Percentiles rank a stretch among this genome's conserved stretches.
Evolutionary conservation across 2,113 vertebrate genomes (phyloP).

Genomic region (Sialia sialis): DNA sequence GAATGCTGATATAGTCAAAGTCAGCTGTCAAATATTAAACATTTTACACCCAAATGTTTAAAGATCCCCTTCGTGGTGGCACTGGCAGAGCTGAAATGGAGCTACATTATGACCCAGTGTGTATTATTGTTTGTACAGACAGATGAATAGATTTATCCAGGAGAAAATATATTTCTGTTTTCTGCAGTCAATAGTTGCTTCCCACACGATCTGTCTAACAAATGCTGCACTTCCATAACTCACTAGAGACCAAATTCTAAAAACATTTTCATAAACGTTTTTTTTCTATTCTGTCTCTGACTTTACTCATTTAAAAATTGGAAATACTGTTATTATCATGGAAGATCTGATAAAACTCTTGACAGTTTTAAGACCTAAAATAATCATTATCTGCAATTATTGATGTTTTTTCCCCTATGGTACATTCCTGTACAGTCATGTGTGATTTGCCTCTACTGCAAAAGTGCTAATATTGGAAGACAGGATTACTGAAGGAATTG

Average conservation of each 20-base stretch:
- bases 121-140: not conserved
- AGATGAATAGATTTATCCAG: not conserved
- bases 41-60: not conserved
- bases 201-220: not conserved
- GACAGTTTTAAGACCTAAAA: not conserved
- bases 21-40: not conserved
- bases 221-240: not conserved
- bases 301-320: not conserved
- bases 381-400: not conserved
- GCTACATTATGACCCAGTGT: rapidly evolving
- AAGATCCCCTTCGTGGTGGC: not conserved
- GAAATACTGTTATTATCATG: not conserved
- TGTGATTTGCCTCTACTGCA: not conserved
- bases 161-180: not conserved
- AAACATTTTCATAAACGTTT: not conserved
- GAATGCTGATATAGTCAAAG: not conserved
- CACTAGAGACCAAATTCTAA: not conserved
- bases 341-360: not conserved
- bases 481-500: not conserved
- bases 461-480: not conserved
- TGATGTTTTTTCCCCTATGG: not conserved
- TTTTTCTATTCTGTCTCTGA: not conserved
- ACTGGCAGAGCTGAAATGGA: not conserved
- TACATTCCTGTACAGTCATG: not conserved
- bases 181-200: not conserved